These are phyloP conservation scores for Gephyroberyx darwinii DNA, from an alignment of 2,797 vertebrate species.

Conservation along the genomic window DNA sequence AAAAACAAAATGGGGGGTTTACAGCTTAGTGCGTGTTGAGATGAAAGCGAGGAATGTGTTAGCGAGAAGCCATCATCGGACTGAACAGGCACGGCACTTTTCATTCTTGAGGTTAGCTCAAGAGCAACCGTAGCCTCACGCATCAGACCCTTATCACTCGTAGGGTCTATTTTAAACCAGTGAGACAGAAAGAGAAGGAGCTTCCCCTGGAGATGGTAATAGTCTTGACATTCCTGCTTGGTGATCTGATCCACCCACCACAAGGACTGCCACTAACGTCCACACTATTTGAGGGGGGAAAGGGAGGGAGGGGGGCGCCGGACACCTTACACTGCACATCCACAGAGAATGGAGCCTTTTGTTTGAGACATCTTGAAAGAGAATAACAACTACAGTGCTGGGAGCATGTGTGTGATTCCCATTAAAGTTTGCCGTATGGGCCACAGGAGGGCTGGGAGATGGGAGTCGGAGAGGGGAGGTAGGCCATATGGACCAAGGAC, in stretches of 20 bases:
- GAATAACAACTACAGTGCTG: slow-evolving; percentile 47
- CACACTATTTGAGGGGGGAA: not conserved
- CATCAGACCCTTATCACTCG: slow-evolving; percentile 53
- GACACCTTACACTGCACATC: slow-evolving; percentile 22
- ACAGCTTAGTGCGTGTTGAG: not conserved
- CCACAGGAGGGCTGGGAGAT: slow-evolving; percentile 32
- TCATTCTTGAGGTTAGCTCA: slow-evolving; percentile 60
- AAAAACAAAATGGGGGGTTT: slow-evolving; percentile 29
- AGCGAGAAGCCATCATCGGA: slow-evolving; percentile 9
- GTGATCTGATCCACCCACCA: slow-evolving; percentile 60
- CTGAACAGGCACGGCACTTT: slow-evolving; percentile 39
- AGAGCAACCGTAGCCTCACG: slow-evolving; percentile 47
- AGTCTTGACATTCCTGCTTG: slow-evolving; percentile 61
- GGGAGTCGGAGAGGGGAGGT: slow-evolving; percentile 17
- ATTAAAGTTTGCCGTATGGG: slow-evolving; percentile 38
- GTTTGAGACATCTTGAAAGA: slow-evolving; percentile 52
- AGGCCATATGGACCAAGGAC: slow-evolving; percentile 42
- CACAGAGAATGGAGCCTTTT: slow-evolving; percentile 48
- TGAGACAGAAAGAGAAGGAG: slow-evolving; percentile 55
- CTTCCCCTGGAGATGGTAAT: slow-evolving; percentile 43
- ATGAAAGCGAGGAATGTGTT: slow-evolving; percentile 31
- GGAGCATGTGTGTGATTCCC: slow-evolving; percentile 41
- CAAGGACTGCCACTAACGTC: slow-evolving; percentile 15
- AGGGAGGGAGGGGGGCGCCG: slow-evolving; percentile 7
- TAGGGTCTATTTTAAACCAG: slow-evolving; percentile 53